Base-by-base conservation (phyloP, 2,113 vertebrate species). In the Poeciliopsis retropinna region DNA sequence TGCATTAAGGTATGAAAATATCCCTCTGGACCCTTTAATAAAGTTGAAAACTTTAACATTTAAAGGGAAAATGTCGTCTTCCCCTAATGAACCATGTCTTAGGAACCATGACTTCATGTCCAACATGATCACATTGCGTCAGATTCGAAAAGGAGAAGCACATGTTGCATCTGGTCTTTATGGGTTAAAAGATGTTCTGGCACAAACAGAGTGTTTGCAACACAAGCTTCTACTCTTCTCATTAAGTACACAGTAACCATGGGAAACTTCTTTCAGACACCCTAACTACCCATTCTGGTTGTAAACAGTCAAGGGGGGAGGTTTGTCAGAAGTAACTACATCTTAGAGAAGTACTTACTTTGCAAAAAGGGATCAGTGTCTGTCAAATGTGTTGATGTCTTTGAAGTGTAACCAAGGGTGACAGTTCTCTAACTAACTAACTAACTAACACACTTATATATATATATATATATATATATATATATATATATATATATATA, bases 201-300 rank as follows among this genome's bases (percentile, higher is more conserved):
- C 28, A 29, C 30, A 62, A 62, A 62, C 11, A 30, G 14, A 62
- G 39, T 32, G 28, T 67, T 69, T 61, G 51, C 25, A 60, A 19
- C n/a, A 15, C 61, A 11, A n/a, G 51, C 25, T 57, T 57, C 51
- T 57, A 57, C 51, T n/a, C 22, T 57, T 32, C 15, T 32, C 9
- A 28, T 13, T 37, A 65, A 65, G 65, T 57, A 57, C 28, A 57
- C 62, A 54, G n/a, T 64, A 57, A 65, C 51, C 44, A 28, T 29
- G 1, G 11, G 62, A 73, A 65, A 62, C 62, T 5, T 61, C 25
- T 57, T 73, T 51, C 27, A 57, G 12, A 29, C 28, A 6, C 29
- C 60, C 2, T 62, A 28, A 30, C 27, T 73, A 31, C 31, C 32
- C 63, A 64, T 22, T 22, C 5, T 34, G 31, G 29, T 22, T 17